phyloP scores from a whole-genome alignment of 2,888 invertebrate species.

The Ochropleura leucogaster region DNA sequence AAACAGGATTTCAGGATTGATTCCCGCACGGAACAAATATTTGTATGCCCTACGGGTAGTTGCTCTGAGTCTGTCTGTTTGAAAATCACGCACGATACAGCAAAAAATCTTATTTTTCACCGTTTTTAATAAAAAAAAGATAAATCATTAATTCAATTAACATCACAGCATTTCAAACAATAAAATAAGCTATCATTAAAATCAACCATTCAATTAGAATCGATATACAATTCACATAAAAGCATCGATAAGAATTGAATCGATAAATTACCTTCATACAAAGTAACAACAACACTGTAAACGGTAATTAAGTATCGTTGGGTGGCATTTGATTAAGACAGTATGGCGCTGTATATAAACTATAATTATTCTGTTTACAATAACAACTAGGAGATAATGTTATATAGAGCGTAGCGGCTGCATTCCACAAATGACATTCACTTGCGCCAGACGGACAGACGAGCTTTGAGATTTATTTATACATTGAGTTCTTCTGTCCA shows the following conservation, averaged over 20 bases:
- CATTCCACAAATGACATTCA: conserved; percentile 36
- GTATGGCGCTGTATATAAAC: conserved; percentile 30
- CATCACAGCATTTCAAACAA: no score
- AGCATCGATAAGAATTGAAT: neutral
- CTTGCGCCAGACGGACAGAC: conserved; percentile 28
- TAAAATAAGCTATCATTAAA: neutral
- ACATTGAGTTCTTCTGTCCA: neutral
- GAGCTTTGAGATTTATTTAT: neutral
- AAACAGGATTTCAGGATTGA: no score
- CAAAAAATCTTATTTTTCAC: no score
- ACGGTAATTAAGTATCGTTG: neutral
- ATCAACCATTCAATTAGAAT: neutral
- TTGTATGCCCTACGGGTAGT: no score
- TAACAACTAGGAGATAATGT: conserved; percentile 39
- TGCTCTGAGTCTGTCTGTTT: no score
- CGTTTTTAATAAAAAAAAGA: no score
- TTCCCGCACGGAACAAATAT: no score
- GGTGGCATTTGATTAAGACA: conserved; percentile 29
- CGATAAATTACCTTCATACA: neutral
- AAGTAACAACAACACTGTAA: neutral
- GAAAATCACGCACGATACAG: no score
- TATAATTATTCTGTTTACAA: conserved; percentile 43
- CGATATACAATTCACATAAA: neutral
- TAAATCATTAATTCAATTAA: neutral
- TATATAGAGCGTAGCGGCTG: conserved; percentile 1